These are phyloP conservation scores for Alethe castanea DNA, from an alignment of 2,113 vertebrate species.

Conservation along the genomic window DNA sequence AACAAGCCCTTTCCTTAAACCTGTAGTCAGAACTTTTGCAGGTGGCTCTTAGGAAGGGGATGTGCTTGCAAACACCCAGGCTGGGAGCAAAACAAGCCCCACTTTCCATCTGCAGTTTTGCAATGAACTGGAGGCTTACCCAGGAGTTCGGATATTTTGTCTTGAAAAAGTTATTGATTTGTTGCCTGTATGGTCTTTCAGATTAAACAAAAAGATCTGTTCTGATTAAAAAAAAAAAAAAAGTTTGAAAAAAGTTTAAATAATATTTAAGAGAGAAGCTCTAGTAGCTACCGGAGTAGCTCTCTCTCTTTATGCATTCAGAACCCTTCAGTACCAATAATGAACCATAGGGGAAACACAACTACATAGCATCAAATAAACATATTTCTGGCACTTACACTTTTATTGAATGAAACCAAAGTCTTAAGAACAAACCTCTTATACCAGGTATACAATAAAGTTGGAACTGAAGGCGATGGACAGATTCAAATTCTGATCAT, in stretches of 20 bases:
- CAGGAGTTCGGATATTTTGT: background rate
- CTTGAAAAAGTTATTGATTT: background rate
- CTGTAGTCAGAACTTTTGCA: background rate
- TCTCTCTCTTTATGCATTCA: background rate
- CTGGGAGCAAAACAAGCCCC: background rate
- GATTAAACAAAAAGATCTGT: background rate
- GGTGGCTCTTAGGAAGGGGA: background rate
- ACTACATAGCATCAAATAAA: background rate
- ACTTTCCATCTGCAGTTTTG: background rate
- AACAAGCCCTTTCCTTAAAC: background rate
- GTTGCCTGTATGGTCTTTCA: background rate
- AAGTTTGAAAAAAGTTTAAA: background rate
- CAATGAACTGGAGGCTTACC: background rate
- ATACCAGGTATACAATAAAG: background rate
- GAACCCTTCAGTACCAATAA: background rate
- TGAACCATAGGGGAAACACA: background rate
- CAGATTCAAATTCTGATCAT: background rate
- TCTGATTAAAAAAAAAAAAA: background rate
- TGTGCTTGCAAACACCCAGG: background rate
- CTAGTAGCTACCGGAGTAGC: no score
- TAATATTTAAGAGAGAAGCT: background rate
- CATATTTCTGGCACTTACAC: fast-evolving
- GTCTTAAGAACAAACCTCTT: background rate
- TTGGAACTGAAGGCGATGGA: background rate
- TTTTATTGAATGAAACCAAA: background rate